Base-by-base conservation (phyloP, 2,797 vertebrate species). In the Cephalopachus bancanus region DNA sequence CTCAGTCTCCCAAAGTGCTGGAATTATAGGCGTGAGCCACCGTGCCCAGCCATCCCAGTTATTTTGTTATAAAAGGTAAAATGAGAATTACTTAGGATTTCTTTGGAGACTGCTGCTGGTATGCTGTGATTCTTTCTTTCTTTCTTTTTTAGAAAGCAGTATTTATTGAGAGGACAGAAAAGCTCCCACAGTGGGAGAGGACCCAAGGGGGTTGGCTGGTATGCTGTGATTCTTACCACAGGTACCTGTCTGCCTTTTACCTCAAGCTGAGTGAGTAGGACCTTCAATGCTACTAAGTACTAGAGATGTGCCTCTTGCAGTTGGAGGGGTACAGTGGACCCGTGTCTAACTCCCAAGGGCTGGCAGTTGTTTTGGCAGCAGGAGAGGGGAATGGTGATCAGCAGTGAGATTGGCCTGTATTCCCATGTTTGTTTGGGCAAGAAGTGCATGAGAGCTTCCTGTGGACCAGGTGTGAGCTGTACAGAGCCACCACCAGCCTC, bases 11-110 rank as follows among this genome's bases (percentile, higher is more conserved):
- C 37, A 37, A 37, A 37, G 37, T 37, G 37, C 37, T 37, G 37
- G 37, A 37, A 37, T 37, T 37, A 37, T 37, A 37, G 37, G 37
- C 37, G 37, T 37, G 37, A 37, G 37, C 37, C 37, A 37, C 37
- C 37, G 37, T 37, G 37, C 37, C 37, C 37, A 37, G 37, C 37
- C 37, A 3, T 37, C 37, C 37, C 37, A 37, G 37, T 37, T 81
- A 80, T 28, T 72, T 55, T 91, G 75, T 97, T 80, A 62, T 53
- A 71, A 93, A 88, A 97, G 51, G 84, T 79, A 44, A 95, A 80
- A 7, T 69, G 22, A 93, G 79, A 96, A 89, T 79, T 37, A 55
- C 1, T 22, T 71, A 96, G 57, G 74, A 62, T 84, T 71, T 89
- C 71, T 91, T 72, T 88, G 76, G 62, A 60, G 84, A 95, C 24